Conservation (phyloP, 2,113 vertebrate genomes). For the Caranx melampygus region DNA sequence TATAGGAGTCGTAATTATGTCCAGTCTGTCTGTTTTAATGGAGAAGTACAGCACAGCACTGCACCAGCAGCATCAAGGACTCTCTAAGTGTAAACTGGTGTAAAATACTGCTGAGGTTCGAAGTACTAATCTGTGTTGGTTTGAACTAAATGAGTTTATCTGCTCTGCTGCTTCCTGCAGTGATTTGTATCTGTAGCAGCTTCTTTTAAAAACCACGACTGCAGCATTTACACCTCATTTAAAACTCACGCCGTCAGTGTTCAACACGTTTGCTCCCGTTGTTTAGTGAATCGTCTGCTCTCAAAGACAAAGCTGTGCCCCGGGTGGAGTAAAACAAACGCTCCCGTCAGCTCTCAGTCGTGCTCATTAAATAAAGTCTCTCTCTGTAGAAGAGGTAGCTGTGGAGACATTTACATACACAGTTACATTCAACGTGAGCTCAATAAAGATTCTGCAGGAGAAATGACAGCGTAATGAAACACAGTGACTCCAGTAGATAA, state of each 20-base stretch:
- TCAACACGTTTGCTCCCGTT: neutral
- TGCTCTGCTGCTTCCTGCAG: neutral
- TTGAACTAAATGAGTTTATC: neutral
- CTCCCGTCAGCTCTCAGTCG: neutral
- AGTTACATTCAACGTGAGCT: neutral
- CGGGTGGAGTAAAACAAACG: neutral
- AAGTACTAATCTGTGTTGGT: neutral
- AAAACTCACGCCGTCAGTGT: neutral
- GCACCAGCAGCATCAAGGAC: neutral
- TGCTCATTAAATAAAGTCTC: neutral
- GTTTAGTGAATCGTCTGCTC: neutral
- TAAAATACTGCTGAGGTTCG: neutral
- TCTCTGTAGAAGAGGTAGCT: constrained; percentile 5
- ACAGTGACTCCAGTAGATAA: no score
- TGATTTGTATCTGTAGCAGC: neutral
- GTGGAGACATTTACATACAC: no score
- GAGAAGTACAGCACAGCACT: neutral
- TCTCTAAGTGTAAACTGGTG: neutral
- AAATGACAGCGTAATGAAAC: neutral
- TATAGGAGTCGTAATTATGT: neutral
- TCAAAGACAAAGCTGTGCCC: neutral
- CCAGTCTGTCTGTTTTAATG: neutral
- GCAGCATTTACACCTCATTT: neutral
- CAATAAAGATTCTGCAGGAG: neutral
- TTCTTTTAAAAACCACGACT: neutral